Percentiles rank a stretch among this genome's conserved stretches.
Conservation (phyloP, 2,888 invertebrate species). For the Limnephilus lunatus region DNA sequence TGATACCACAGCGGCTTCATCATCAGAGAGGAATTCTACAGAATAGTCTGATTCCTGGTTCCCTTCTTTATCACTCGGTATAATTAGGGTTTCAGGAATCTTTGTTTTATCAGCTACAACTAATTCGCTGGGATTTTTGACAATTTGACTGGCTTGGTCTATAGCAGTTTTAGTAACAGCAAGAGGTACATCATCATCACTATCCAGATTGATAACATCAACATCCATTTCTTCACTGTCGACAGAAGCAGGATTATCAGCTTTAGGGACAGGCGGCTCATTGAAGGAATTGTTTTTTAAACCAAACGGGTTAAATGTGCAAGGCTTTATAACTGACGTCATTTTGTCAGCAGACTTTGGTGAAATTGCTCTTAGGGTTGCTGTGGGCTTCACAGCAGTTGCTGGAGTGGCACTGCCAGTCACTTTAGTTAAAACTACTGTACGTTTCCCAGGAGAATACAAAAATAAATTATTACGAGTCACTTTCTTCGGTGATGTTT, state of each 20-base stretch:
- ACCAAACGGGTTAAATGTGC: neutral
- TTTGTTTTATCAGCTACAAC: neutral
- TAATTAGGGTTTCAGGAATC: neutral
- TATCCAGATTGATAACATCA: constrained; percentile 69
- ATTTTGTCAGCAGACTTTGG: neutral
- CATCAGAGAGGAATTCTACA: constrained; percentile 37
- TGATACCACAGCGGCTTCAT: constrained; percentile 61
- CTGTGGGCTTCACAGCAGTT: neutral
- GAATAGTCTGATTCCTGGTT: constrained; percentile 43
- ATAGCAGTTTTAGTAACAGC: constrained; percentile 40
- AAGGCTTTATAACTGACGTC: neutral
- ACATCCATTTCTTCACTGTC: neutral
- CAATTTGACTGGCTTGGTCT: constrained; percentile 16
- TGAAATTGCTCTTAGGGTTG: neutral
- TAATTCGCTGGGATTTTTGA: neutral
- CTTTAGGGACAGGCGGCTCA: neutral
- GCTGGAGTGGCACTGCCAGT: neutral
- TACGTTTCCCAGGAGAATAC: neutral
- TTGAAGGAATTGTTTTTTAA: neutral
- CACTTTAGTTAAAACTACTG: neutral
- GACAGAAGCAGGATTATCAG: neutral
- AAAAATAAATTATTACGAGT: neutral
- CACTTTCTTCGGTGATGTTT: neutral
- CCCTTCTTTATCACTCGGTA: constrained; percentile 32
- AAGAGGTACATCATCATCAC: constrained; percentile 70